These are phyloP conservation scores for Tinamus major DNA, from an alignment of 2,797 vertebrate species.

Conservation along the genomic window DNA sequence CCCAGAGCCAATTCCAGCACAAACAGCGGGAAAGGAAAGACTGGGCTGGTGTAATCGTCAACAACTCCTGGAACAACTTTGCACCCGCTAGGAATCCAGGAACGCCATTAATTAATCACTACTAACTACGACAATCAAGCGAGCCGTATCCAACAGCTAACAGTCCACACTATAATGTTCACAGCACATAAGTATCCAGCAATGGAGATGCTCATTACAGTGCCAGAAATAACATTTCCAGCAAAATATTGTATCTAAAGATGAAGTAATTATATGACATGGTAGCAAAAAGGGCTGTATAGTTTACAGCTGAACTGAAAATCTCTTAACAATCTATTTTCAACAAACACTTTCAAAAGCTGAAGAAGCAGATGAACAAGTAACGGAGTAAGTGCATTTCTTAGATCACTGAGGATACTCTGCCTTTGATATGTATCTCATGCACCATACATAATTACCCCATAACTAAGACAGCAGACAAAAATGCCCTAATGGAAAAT, in stretches of 20 bases:
- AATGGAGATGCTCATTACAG: slow-evolving; percentile 53
- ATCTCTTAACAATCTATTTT: slow-evolving; percentile 4
- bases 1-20: slow-evolving; percentile 26
- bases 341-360: slow-evolving; percentile 22
- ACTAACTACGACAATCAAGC: slow-evolving; percentile 73
- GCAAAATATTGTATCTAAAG: slow-evolving; percentile 50
- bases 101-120: slow-evolving; percentile 70
- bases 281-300: slow-evolving; percentile 32
- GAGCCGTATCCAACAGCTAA: slow-evolving; percentile 63
- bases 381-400: background rate
- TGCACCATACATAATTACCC: background rate
- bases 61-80: slow-evolving; percentile 72
- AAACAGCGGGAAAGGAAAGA: slow-evolving; percentile 41
- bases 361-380: background rate
- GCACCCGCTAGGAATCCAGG: slow-evolving; percentile 66
- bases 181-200: slow-evolving; percentile 51
- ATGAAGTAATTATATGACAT: slow-evolving; percentile 68
- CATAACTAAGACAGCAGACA: background rate
- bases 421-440: background rate
- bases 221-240: slow-evolving; percentile 71
- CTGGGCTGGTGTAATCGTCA: background rate
- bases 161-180: slow-evolving; percentile 44
- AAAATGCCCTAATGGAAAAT: background rate
- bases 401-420: background rate
- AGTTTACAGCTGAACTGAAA: slow-evolving; percentile 48